These are phyloP conservation scores for Stichodactyla helianthus DNA, from an alignment of 64 coral and sea anemone species.

Conservation along the genomic window DNA sequence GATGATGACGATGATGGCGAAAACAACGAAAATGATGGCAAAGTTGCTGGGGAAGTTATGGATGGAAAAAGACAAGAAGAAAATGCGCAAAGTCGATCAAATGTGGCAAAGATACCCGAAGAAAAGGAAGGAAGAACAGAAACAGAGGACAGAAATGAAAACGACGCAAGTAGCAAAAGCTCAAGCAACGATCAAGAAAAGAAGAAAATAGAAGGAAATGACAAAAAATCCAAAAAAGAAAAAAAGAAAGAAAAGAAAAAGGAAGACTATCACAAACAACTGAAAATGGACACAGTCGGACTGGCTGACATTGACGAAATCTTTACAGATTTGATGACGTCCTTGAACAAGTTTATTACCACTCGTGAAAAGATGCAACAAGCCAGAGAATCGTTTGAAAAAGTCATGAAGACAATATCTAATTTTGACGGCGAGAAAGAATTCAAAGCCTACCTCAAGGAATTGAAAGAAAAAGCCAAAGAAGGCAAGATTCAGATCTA, in stretches of 20 bases:
- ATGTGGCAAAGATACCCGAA: not conserved
- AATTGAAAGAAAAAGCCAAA: conserved; percentile 74
- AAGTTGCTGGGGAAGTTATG: not conserved
- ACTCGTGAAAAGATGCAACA: conserved; percentile 64
- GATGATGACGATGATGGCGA: not conserved
- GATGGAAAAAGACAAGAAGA: not conserved
- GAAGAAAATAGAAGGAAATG: not conserved
- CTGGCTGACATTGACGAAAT: conserved; percentile 70
- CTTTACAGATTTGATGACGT: conserved; percentile 51
- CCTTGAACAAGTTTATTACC: conserved; percentile 57
- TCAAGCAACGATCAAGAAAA: not conserved
- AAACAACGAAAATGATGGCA: not conserved
- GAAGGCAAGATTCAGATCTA: conserved; percentile 81
- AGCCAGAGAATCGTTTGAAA: conserved; percentile 72
- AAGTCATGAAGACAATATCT: conserved; percentile 45
- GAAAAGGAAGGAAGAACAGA: not conserved
- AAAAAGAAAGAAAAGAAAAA: conserved; percentile 40
- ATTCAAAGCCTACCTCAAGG: conserved; percentile 66
- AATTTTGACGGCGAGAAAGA: conserved; percentile 65
- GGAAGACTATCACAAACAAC: conserved; percentile 58
- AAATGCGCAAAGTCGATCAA: no score
- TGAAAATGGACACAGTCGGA: conserved; percentile 55
- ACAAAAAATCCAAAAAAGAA: conserved; percentile 22
- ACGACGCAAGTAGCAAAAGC: not conserved
- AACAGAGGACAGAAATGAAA: not conserved